Percentiles rank a stretch among this genome's conserved stretches.
Conservation (phyloP, 2,888 invertebrate species). For the Nemapogon koenigi region DNA sequence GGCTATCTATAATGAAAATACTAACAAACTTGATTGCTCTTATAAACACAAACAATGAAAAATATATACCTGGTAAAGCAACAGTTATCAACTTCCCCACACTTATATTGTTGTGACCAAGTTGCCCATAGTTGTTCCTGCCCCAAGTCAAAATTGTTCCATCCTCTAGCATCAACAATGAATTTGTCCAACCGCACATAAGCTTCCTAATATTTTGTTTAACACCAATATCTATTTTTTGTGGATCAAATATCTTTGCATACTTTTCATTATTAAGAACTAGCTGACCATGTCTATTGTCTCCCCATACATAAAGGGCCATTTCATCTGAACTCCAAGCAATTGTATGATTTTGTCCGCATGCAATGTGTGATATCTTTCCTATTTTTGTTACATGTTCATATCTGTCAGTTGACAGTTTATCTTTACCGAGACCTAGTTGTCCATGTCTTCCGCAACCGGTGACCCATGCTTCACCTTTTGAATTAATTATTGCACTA, state of each 20-base stretch:
- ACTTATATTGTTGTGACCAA: slow-evolving; percentile 56
- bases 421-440: slow-evolving; percentile 61
- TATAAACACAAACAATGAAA: too few species aligned
- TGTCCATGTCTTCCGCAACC: slow-evolving; percentile 75
- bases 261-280: slow-evolving; percentile 62
- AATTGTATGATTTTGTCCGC: slow-evolving; percentile 83
- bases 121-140: slow-evolving; percentile 80
- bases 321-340: slow-evolving; percentile 61
- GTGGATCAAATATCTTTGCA: slow-evolving; percentile 54
- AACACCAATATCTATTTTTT: slow-evolving; percentile 61
- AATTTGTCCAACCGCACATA: slow-evolving; percentile 82
- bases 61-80: slow-evolving; percentile 43
- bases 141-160: slow-evolving; percentile 79
- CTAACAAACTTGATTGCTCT: too few species aligned
- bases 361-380: slow-evolving; percentile 69
- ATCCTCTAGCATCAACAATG: slow-evolving; percentile 66
- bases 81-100: slow-evolving; percentile 35
- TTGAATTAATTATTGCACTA: slow-evolving; percentile 68
- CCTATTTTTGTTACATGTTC: slow-evolving; percentile 60
- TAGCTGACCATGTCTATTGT: slow-evolving; percentile 83
- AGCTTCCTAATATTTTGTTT: slow-evolving; percentile 64
- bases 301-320: slow-evolving; percentile 78
- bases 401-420: slow-evolving; percentile 41
- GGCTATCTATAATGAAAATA: too few species aligned
- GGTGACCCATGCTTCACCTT: slow-evolving; percentile 67